Base-by-base conservation (phyloP, 2,888 invertebrate species). In the Drosophila phalerata region DNA sequence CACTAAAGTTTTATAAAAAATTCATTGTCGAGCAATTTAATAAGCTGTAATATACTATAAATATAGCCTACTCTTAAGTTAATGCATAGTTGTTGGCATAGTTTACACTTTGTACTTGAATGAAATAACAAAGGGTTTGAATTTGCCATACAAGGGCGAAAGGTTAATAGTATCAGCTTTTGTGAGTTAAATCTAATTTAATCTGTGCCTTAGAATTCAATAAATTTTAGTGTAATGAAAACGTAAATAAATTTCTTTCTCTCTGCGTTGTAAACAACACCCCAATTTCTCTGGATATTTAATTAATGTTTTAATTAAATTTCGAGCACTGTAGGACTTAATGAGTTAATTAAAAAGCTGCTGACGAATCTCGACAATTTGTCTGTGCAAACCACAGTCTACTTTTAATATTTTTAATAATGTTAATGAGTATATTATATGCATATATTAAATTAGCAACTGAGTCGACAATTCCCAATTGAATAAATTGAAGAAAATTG, bases 321-420 rank as follows among this genome's bases (percentile, higher is more conserved):
- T 56, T 45, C 8, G 45, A 38, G 4, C 22, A 42, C n/a, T 30
- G 17, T 19, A 30, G 42, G 61, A 30, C 17, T 30, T 8, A 68
- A 61, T 56, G 69, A 72, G 69, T 75, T 77, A 85, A 85, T 85
- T 74, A 88, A 76, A 76, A 80, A 83, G 65, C 60, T 63, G 81
- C 86, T 69, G 73, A 77, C 73, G 49, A 51, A 67, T 67, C 57
- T 48, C 69, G 61, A 30, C 43, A 57, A 37, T 61, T 47, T 65
- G 49, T 15, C 15, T 10, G n/a, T 15, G 11, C 38, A 28, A 51
- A 43, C 42, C 62, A 11, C 58, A 45, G 62, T 52, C 55, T 37
- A 19, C 43, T 22, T 25, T 34, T 30, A 11, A 45, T 34, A 30
- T 8, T 30, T 30, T 28, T 37, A 34, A 51, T 47, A 28, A 62